Base-by-base conservation (phyloP, 2,797 vertebrate genomes). In the Hipposideros larvatus region DNA sequence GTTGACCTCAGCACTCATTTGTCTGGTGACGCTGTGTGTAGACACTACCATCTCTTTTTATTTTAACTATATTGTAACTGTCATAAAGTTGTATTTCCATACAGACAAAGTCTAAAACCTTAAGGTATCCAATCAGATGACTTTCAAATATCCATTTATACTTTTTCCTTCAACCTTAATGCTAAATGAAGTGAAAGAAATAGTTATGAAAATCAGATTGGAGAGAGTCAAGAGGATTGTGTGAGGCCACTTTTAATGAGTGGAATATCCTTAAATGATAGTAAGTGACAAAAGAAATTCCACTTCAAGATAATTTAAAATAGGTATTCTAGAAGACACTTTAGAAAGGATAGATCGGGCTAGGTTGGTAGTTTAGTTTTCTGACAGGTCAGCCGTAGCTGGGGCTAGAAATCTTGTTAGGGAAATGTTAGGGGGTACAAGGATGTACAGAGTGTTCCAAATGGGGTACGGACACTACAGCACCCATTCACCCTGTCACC, bases 181-280 rank as follows among this genome's bases (percentile, higher is more conserved):
- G 90, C 94, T 97, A 88, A 97, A 98, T 96, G 95, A 96, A 96
- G 96, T 90, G 92, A 96, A 77, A 95, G 87, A 90, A 95, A 85
- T 48, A 93, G 87, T 90, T 87, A 95, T 95, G 95, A 92, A 87
- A 95, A 57, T 75, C 37, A 2, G 96, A 87, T 71, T 68, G 78
- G 55, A 43, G 31, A 77, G 74, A 95, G 87, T 75, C 90, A 34
- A 46, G 92, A 94, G 93, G 82, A 43, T 66, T 94, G 73, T 59
- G 53, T 5, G 85, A 96, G 90, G 73, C 59, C 57, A 78, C 80
- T 91, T 93, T 94, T 88, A 96, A 95, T 88, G 92, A 94, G 74
- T 66, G 65, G 71, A 80, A 87, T 94, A 88, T 66, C 78, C 61
- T 96, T 89, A 78, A 92, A 61, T 91, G 84, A 85, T 57, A n/a